These are phyloP conservation scores for Enteromius paludinosus DNA, from an alignment of 2,797 vertebrate species.

Conservation along the genomic window DNA sequence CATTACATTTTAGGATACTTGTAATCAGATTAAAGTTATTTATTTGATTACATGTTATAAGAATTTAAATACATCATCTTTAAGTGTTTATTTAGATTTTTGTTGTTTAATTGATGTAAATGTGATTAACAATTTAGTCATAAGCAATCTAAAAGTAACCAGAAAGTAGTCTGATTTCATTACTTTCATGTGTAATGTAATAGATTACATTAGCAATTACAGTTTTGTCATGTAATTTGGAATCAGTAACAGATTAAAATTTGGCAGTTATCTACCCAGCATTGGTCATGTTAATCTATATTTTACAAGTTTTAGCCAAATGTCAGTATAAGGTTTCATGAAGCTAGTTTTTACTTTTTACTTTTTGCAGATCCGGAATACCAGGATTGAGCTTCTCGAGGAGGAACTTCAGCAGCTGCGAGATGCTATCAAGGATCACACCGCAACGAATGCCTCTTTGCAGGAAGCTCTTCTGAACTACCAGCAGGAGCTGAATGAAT, in stretches of 20 bases:
- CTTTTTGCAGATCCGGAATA: conserved; percentile 93
- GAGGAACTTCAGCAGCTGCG: conserved; percentile 87
- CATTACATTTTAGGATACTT: background rate
- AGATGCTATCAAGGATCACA: conserved; percentile 82
- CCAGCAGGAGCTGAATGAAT: conserved; percentile 82
- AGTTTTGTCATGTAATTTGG: background rate
- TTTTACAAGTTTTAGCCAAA: background rate
- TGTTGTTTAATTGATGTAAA: background rate
- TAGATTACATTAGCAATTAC: background rate
- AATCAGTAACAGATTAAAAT: background rate
- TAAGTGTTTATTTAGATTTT: background rate
- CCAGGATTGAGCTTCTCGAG: conserved; percentile 91
- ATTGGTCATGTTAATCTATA: background rate
- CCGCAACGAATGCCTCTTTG: conserved; percentile 86
- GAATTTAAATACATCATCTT: background rate
- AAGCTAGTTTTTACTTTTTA: no score
- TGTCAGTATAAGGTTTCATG: background rate
- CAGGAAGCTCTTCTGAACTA: conserved; percentile 86
- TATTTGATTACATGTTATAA: background rate
- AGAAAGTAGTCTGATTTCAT: background rate
- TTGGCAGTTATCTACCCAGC: background rate
- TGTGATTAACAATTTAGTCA: background rate
- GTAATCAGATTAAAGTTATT: background rate
- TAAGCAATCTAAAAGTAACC: background rate
- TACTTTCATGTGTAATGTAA: background rate